phyloP scores from a whole-genome alignment of 2,888 invertebrate species.

The Hirtodrosophila histrioides region DNA sequence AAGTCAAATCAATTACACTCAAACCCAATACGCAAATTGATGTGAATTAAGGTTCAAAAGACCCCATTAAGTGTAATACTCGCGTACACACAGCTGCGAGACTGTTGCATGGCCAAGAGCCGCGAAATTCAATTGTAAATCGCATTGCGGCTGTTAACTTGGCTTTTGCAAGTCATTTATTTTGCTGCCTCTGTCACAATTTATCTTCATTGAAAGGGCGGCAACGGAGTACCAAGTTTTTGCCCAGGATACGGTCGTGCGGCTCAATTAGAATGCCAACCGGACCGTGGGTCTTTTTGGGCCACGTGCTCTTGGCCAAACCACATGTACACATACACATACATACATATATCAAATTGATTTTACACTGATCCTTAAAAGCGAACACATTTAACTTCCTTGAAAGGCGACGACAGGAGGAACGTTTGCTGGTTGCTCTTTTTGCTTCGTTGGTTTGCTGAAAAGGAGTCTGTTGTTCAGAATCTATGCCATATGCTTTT shows the following conservation, averaged over 20 bases:
- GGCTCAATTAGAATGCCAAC: constrained; percentile 48
- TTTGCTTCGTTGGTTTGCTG: constrained; percentile 30
- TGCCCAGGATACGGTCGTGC: constrained; percentile 11
- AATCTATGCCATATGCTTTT: too few relatives aligned
- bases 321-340: constrained; percentile 6
- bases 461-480: constrained; percentile 17
- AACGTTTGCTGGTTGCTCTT: neutral
- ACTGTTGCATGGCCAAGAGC: constrained; percentile 24
- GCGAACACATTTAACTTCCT: constrained; percentile 43
- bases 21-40: neutral
- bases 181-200: constrained; percentile 40
- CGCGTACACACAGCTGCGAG: neutral
- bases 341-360: constrained; percentile 55
- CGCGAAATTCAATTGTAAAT: constrained; percentile 53
- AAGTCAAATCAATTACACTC: constrained; percentile 38
- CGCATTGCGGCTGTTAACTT: constrained; percentile 18
- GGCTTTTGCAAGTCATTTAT: constrained; percentile 31
- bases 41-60: constrained; percentile 23
- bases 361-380: constrained; percentile 42
- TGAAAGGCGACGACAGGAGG: constrained; percentile 5
- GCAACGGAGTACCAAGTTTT: constrained; percentile 3
- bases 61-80: neutral
- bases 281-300: neutral
- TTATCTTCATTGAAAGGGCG: constrained; percentile 59
- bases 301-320: constrained; percentile 31